These are phyloP conservation scores for Eptatretus atami DNA, from an alignment of 2,797 vertebrate genomes.

Conservation along the genomic window DNA sequence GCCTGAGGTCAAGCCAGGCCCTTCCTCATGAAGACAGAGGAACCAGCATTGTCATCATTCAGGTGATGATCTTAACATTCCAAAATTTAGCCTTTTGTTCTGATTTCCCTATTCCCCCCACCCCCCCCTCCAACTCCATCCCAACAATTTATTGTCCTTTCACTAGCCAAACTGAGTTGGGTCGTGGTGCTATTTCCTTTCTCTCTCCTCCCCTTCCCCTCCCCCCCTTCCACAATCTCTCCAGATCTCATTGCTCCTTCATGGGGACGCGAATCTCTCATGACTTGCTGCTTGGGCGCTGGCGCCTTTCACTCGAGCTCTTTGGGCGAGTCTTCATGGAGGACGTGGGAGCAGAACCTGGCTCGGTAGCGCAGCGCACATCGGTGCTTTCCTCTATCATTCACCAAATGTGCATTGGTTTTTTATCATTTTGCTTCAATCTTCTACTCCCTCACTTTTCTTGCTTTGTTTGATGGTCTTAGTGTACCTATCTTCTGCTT, in stretches of 20 bases:
- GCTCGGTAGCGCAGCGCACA: slow-evolving; percentile 29
- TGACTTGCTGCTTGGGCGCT: slow-evolving; percentile 85
- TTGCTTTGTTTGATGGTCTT: background rate
- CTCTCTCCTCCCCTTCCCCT: no score
- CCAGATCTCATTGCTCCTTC: slow-evolving; percentile 83
- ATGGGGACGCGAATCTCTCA: slow-evolving; percentile 99
- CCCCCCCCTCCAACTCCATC: no score
- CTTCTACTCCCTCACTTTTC: background rate
- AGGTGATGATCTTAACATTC: slow-evolving; percentile 21
- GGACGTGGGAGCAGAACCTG: slow-evolving; percentile 87
- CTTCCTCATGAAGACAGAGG: slow-evolving; percentile 92
- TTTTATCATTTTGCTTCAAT: no score
- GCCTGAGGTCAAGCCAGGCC: slow-evolving; percentile 32
- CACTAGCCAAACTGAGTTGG: no score
- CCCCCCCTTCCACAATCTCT: background rate
- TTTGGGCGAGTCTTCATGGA: slow-evolving; percentile 97
- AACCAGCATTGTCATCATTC: slow-evolving; percentile 73
- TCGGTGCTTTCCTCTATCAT: no score
- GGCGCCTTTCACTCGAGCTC: slow-evolving; percentile 76
- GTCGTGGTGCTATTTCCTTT: no score
- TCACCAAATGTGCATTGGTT: no score
- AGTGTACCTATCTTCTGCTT: slow-evolving; percentile 8
- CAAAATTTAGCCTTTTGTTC: no score
- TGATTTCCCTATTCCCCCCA: no score
- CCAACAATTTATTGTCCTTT: no score